Percentiles rank a stretch among this genome's conserved stretches.
phyloP scores from a whole-genome alignment of 1,140 invertebrate genomes.

The Aporrectodea caliginosa region DNA sequence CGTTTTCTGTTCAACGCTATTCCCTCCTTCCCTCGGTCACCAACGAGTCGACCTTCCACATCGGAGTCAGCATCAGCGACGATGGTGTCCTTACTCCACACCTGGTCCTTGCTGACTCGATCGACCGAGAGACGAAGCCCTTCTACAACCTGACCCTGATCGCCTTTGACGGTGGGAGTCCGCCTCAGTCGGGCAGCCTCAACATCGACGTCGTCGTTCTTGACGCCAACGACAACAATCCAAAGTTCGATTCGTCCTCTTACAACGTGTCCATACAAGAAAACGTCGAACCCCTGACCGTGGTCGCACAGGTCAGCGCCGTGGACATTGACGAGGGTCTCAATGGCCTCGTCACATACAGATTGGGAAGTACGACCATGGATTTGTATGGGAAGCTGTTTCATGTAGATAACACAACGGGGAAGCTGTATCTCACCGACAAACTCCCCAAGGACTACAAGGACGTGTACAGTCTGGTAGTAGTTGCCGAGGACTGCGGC shows the following conservation, averaged over 20 bases:
- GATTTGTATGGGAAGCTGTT: not conserved
- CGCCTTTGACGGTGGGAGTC: conserved; percentile 4
- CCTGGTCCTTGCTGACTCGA: not conserved
- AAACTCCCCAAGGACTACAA: conserved; percentile 45
- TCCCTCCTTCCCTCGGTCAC: not conserved
- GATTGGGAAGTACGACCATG: not conserved
- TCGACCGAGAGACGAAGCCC: conserved; percentile 11
- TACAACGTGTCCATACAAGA: conserved; percentile 3
- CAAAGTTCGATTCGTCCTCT: conserved; percentile 4
- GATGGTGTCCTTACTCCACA: not conserved
- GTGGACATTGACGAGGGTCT: conserved; percentile 21
- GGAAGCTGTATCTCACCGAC: conserved; percentile 62
- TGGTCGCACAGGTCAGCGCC: conserved; percentile 58
- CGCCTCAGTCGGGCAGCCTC: not conserved
- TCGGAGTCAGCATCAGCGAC: not conserved
- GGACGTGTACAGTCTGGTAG: not conserved
- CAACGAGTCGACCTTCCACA: not conserved
- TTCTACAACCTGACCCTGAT: not conserved
- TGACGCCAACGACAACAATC: conserved; percentile 21
- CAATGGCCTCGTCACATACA: conserved; percentile 21
- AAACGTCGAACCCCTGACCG: conserved; percentile 72
- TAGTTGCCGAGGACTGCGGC: not conserved
- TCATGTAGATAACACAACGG: conserved; percentile 66
- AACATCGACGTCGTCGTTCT: not conserved
- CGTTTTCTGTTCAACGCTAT: not conserved